Base-by-base conservation (phyloP, 1,140 invertebrate species). In the Drosophila sulfurigaster region DNA sequence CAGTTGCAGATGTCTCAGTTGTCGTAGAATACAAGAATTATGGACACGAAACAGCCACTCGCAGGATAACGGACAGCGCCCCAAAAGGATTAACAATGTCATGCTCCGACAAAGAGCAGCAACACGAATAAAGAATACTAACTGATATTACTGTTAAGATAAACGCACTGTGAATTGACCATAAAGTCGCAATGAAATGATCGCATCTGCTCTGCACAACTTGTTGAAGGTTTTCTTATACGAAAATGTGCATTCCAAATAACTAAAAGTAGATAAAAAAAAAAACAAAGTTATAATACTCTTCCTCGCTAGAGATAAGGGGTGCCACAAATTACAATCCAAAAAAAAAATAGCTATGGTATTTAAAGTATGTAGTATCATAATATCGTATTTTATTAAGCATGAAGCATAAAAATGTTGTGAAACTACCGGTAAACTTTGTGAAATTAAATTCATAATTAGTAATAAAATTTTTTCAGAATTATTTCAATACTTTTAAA, bases 1-100 rank as follows among this genome's bases (percentile, higher is more conserved):
- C 82, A 87, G 80, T 58, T 60, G 51, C 82, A 87, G 83, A 87
- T 88, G 82, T 87, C 82, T 83, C 79, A 64, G 52, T 67, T 57
- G 63, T 78, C 76, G 75, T 69, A 74, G 83, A 56, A 5, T 49
- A 62, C 49, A 70, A 46, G 65, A 82, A 65, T 82, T 87, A 80
- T 87, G 78, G 72, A 51, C 79, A 66, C 49, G 71, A 28, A 32
- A 35, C 58, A 7, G 20, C 10, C 13, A 63, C 38, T 11, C 28
- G 16, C 52, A 76, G 65, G 66, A 65, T 63, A 71, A 72, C 54
- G 58, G 66, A 54, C 59, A 43, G 48, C n/a, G 6, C 35, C 2
- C 35, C 35, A 38, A 35, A 25, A 13, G 54, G 35, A 57, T 57
- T 57, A 57, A 57, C 54, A 35, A 11, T 54, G 28, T 10, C 15